Conservation (phyloP, 2,888 invertebrate species). For the Lepidochrysops patricia region DNA sequence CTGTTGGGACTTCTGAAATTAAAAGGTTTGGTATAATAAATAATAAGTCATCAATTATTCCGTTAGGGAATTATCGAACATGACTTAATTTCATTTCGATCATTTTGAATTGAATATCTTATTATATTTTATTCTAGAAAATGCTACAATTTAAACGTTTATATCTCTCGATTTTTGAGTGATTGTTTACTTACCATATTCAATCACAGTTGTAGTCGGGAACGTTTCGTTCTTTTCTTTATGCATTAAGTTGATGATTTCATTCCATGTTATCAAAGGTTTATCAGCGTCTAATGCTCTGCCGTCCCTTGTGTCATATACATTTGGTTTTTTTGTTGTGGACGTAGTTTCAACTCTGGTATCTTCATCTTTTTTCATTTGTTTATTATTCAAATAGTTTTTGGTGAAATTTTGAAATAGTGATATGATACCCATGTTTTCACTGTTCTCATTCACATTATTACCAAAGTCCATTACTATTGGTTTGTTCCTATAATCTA, state of each 20-base stretch:
- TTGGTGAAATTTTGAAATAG: slow-evolving; percentile 74
- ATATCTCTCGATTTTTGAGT: no score
- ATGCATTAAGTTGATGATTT: slow-evolving; percentile 55
- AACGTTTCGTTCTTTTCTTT: slow-evolving; percentile 35
- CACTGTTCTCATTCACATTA: slow-evolving; percentile 64
- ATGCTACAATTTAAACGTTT: no score
- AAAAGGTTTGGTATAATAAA: no score
- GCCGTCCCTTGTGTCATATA: slow-evolving; percentile 48
- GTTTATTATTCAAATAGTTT: slow-evolving; percentile 29
- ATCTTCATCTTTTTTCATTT: slow-evolving; percentile 27
- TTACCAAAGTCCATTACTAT: slow-evolving; percentile 59
- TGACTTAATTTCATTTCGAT: not conserved
- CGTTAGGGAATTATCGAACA: no score
- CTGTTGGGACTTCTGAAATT: slow-evolving; percentile 39
- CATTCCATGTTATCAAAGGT: slow-evolving; percentile 46
- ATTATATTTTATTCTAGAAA: no score
- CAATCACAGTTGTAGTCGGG: slow-evolving; percentile 5
- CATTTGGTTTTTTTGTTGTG: slow-evolving; percentile 46
- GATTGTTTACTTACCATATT: slow-evolving; percentile 33
- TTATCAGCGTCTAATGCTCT: slow-evolving; percentile 38
- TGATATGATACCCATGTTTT: slow-evolving; percentile 77
- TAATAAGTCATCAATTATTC: no score
- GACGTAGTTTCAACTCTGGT: slow-evolving; percentile 24
- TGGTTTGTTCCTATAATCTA: slow-evolving; percentile 42
- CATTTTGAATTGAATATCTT: no score